phyloP scores from a whole-genome alignment of 2,113 vertebrate genomes.

The Empidonax alnorum region DNA sequence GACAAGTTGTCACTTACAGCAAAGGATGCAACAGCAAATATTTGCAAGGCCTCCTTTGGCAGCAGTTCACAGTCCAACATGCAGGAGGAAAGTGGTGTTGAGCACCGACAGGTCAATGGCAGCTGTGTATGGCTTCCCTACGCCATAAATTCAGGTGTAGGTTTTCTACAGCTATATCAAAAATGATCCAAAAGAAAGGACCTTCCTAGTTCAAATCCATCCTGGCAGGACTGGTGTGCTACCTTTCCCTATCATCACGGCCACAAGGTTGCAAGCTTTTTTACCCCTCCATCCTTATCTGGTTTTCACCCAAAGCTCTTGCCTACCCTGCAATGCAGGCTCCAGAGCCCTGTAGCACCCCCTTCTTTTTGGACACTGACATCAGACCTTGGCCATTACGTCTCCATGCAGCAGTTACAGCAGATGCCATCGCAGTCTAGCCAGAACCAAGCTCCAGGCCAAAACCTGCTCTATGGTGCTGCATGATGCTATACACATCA shows the following conservation, averaged over 20 bases:
- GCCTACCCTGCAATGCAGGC: not conserved
- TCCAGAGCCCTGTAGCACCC: not conserved
- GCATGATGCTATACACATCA: too few species aligned
- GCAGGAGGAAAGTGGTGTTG: accelerated
- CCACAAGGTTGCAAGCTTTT: not conserved
- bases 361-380: not conserved
- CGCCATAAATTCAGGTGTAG: not conserved
- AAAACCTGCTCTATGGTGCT: not conserved
- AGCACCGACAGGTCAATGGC: not conserved
- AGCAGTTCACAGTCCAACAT: not conserved
- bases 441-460: not conserved
- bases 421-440: not conserved
- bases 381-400: not conserved
- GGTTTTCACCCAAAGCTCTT: not conserved
- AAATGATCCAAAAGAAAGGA: not conserved
- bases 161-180: not conserved
- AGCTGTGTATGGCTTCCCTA: not conserved
- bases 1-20: not conserved
- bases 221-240: not conserved
- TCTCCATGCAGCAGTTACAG: not conserved
- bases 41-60: not conserved
- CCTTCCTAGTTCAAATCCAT: not conserved
- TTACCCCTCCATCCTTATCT: not conserved
- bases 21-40: not conserved
- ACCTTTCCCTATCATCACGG: not conserved